phyloP scores from a whole-genome alignment of 2,888 invertebrate species.

The Protonemura montana region DNA sequence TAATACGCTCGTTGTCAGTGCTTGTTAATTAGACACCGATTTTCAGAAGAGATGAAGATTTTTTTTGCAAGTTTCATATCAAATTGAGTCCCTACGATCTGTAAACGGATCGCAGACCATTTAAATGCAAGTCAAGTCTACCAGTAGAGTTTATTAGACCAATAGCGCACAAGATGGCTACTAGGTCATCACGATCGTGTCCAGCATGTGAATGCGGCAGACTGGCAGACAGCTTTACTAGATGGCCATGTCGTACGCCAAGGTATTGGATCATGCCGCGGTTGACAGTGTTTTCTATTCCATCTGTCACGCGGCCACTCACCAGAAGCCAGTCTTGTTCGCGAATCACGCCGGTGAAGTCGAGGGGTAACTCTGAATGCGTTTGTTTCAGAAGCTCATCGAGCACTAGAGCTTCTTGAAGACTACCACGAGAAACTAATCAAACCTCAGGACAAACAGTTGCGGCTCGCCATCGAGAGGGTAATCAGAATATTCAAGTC shows the following conservation, averaged over 20 bases:
- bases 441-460: slow-evolving; percentile 93
- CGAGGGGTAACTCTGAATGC: slow-evolving; percentile 22
- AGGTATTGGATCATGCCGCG: neutral
- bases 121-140: neutral
- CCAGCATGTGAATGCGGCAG: neutral
- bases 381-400: slow-evolving; percentile 87
- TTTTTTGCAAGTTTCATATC: neutral
- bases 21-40: too few species aligned
- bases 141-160: neutral
- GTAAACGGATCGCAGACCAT: neutral
- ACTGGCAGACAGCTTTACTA: too few species aligned
- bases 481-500: slow-evolving; percentile 99
- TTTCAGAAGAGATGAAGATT: neutral
- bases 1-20: too few species aligned
- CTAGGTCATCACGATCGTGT: neutral
- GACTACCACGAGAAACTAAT: slow-evolving; percentile 96
- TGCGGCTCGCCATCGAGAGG: slow-evolving; percentile 94
- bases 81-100: neutral
- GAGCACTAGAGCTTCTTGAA: slow-evolving; percentile 96
- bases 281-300: neutral
- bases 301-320: slow-evolving; percentile 4
- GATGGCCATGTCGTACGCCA: too few species aligned
- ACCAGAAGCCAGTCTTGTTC: neutral
- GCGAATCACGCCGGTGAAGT: neutral
- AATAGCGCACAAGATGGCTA: neutral